Conservation (phyloP, 2,113 vertebrate genomes). For the Macaca nemestrina region DNA sequence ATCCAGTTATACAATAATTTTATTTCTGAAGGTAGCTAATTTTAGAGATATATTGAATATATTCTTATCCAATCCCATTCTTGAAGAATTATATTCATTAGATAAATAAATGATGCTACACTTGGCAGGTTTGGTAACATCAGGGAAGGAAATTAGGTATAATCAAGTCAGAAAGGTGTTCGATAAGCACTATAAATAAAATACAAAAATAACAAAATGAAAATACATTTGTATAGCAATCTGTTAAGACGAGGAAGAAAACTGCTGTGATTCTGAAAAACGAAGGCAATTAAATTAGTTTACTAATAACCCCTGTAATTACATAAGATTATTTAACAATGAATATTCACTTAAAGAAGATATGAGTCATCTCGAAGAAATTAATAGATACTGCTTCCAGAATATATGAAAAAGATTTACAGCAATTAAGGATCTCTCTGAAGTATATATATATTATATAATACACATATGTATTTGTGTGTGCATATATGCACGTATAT, state of each 20-base stretch:
- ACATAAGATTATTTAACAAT: not conserved
- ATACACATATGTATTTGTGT: not conserved
- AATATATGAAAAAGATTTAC: not conserved
- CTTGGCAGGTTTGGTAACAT: not conserved
- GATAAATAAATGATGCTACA: not conserved
- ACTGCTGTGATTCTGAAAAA: not conserved
- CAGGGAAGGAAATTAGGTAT: not conserved
- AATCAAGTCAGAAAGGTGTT: not conserved
- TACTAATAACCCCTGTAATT: slow-evolving; percentile 16
- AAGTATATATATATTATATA: not conserved
- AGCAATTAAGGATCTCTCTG: not conserved
- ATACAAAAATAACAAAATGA: slow-evolving; percentile 38
- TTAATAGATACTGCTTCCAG: not conserved
- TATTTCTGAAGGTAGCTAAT: not conserved
- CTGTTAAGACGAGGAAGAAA: not conserved
- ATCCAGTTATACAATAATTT: not conserved
- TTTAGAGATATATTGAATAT: slow-evolving; percentile 34
- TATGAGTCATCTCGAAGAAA: not conserved
- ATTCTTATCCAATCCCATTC: not conserved
- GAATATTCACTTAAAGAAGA: not conserved
- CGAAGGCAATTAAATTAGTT: not conserved
- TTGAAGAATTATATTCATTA: slow-evolving; percentile 34
- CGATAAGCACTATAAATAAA: slow-evolving; percentile 23
- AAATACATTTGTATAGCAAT: not conserved
- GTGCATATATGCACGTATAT: not conserved